Conservation (phyloP, 2,888 invertebrate genomes). For the Apamea crenata region DNA sequence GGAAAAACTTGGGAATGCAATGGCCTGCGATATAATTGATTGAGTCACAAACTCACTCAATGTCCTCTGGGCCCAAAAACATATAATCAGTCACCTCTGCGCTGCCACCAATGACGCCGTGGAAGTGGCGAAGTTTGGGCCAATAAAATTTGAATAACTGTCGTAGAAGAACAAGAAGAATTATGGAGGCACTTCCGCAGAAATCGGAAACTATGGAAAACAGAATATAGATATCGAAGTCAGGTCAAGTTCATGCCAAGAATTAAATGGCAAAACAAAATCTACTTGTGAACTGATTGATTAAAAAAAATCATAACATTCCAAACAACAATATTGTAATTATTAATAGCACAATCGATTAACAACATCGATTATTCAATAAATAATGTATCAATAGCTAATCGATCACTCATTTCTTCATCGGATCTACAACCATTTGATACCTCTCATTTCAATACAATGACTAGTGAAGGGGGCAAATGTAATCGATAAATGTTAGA, state of each 20-base stretch:
- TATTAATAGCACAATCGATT: slow-evolving; percentile 12
- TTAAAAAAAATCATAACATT: slow-evolving; percentile 1
- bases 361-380: slow-evolving; percentile 16
- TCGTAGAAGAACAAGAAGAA: background rate
- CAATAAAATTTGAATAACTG: background rate
- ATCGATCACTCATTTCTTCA: slow-evolving; percentile 14
- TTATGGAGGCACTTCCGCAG: background rate
- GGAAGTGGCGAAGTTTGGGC: background rate
- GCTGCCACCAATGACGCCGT: background rate
- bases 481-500: slow-evolving; percentile 51
- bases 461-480: slow-evolving; percentile 62
- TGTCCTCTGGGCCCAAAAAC: background rate
- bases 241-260: background rate
- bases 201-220: background rate
- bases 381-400: slow-evolving; percentile 24
- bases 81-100: background rate
- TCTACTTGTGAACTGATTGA: background rate
- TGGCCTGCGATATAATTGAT: background rate
- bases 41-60: background rate
- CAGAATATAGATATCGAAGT: background rate
- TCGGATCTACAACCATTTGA: slow-evolving; percentile 16
- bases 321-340: slow-evolving; percentile 11
- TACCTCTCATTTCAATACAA: slow-evolving; percentile 41
- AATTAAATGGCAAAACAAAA: background rate
- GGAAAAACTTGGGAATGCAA: background rate